Base-by-base conservation (phyloP, 2,888 invertebrate genomes). In the Athrips mouffetella region DNA sequence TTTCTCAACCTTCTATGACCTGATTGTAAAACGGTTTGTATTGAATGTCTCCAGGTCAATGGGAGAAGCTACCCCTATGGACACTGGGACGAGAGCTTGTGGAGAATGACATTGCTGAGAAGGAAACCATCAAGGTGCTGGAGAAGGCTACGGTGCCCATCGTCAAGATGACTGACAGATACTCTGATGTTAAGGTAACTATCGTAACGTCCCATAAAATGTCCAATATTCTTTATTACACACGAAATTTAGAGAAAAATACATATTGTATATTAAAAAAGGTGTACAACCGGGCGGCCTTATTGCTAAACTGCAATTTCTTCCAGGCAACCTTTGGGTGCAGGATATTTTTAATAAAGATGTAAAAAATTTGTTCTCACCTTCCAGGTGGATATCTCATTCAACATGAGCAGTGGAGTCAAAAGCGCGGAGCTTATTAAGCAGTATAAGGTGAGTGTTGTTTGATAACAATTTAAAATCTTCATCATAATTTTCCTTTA, bases 131-230 rank as follows among this genome's bases (percentile, higher is more conserved):
- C 77, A 97, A 98, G 90, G 98, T 99, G 67, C 91, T 99, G 63
- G 98, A 98, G 88, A 98, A 97, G 88, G 99, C 99, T 52, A 97
- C 98, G 47, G 98, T 99, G 65, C 99, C 99, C 65, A 99, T 99
- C 70, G 96, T 99, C 59, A 99, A 99, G 90, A 91, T 99, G 82
- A 97, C 96, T 23, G 98, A 99, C 78, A 89, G 88, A 51, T 88
- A 88, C 70, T 91, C 91, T 13, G 95, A 96, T 62, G 95, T 99
- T 51, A 96, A 96, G 90, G 98, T 84, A 52, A 45, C 53, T 39
- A n/a, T 1, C 4, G 7, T 20, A 10, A 4, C n/a, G n/a, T n/a
- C n/a, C n/a, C n/a, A n/a, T n/a, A n/a, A n/a, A n/a, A n/a, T n/a
- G n/a, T n/a, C n/a, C n/a, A n/a, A n/a, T n/a, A n/a, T n/a, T n/a